Evolutionary conservation across 2,888 invertebrate genomes (phyloP), one percentile per base, ranked within the genome.

Genomic region (Plebejus anna): DNA sequence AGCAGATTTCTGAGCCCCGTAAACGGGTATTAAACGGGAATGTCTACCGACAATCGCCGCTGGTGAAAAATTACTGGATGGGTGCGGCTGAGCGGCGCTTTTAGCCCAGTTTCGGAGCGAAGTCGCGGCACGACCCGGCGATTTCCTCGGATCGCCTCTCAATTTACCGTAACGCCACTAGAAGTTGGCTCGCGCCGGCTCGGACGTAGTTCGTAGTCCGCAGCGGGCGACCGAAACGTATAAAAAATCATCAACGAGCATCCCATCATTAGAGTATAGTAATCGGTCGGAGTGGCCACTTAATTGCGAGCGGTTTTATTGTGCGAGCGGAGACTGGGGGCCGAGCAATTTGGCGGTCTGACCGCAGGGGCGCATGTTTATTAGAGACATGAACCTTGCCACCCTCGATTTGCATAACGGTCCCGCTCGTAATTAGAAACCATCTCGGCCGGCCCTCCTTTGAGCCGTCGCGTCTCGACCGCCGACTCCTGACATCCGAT

Each of bases 361-460:
- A 89, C 91, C 92, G 88, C 91, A 91, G 89, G 90, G 87, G 89
- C 88, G 91, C 90, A 88, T 93, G 93, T 93, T 91, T 93, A 93
- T 93, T 93, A 93, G 88, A 93, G 91, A 91, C 91, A 89, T 86
- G 88, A 89, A 87, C 86, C 88, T 84, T 83, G 85, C 86, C 86
- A 84, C 85, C 87, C 89, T 84, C 90, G 89, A 93, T 94, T 93
- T 92, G 92, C 93, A 94, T 93, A 94, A 92, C 93, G 91, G 87
- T 88, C 91, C 87, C 90, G 86, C 89, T 89, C 90, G 92, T 94
- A 94, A 94, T 94, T 94, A 93, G 92, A 93, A 92, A 91, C 91
- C 92, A 90, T 93, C 92, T 92, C 91, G 88, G 88, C 88, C 88
- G 88, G 86, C 86, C 87, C 87, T 88, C 91, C 92, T 91, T 92